Evolutionary conservation across 2,797 vertebrate species (phyloP).

Genomic region (Crocodylus rhombifer): DNA sequence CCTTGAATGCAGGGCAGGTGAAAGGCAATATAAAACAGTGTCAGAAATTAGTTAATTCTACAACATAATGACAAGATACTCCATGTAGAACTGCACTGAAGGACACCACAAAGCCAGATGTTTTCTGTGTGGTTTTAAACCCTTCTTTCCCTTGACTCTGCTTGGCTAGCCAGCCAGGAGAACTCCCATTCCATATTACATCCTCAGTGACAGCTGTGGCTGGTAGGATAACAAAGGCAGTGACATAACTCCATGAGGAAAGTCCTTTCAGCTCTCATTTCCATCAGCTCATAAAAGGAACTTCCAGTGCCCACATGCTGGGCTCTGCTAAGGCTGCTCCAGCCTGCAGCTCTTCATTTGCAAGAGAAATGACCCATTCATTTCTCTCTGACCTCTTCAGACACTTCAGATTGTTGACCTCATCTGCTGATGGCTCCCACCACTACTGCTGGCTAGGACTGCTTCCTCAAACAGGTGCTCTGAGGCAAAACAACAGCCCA

Average conservation of each 20-base stretch:
- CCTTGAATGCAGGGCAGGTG: not conserved
- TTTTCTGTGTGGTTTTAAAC: conserved; percentile 35
- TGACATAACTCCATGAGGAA: conserved; percentile 39
- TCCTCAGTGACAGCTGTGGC: not conserved
- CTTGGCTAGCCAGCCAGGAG: conserved; percentile 29
- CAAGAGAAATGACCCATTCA: conserved; percentile 71
- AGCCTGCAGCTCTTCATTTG: conserved; percentile 66
- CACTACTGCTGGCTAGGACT: not conserved
- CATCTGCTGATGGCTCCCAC: not conserved
- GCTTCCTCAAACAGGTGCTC: conserved; percentile 53
- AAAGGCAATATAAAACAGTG: conserved; percentile 35
- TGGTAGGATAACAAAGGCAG: conserved; percentile 51
- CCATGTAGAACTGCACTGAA: not conserved
- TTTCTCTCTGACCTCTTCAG: conserved; percentile 51
- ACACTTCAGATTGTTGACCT: conserved; percentile 48
- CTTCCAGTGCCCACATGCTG: conserved; percentile 67
- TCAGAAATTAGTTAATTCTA: conserved; percentile 1
- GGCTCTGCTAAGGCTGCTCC: conserved; percentile 53
- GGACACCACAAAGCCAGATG: not conserved
- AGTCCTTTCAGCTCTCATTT: conserved; percentile 53
- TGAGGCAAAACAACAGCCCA: not conserved
- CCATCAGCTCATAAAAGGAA: conserved; percentile 63
- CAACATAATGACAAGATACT: conserved; percentile 14
- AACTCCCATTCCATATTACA: conserved; percentile 17
- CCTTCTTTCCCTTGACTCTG: not conserved